Evolutionary conservation across 35 echinoderm and acorn worm genomes (phyloP), one percentile per base, ranked within the genome.

Genomic region (Ophioderma brevispina): DNA sequence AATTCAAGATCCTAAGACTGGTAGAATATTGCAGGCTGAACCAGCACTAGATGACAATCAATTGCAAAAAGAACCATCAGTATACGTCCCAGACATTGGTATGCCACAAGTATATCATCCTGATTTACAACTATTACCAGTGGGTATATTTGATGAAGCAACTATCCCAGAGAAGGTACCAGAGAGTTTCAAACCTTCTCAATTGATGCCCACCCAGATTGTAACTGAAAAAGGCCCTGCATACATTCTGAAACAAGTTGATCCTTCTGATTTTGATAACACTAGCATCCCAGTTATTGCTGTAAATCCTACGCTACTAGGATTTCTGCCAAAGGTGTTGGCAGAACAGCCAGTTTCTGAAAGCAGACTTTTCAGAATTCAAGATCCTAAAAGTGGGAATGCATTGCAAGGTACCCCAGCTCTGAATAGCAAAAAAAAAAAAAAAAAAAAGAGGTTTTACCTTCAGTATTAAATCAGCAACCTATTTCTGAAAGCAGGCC

Each of bases 321-420:
- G 50, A 33, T 32, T 37, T 52, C 50, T 81, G 41, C 84, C 84
- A 23, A 31, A 39, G 23, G 38, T 85, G 25, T 79, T 37, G 33
- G 42, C 18, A 92, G 40, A 31, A 37, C 55, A 37, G 46, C 84
- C 33, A 25, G 52, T 85, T 33, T 37, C 8, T n/a, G 43, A 56
- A 21, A 1, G 33, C 80, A 55, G 41, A 35, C 91, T 85, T 55
- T 19, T 92, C 15, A 36, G 31, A 19, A 75, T 92, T 0, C 75
- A 76, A 33, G 91, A 92, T 82, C 91, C 91, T n/a, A 88, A 75
- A 33, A 87, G 78, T 81, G 91, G 91, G 13, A 75, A 92, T 13
- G 39, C 39, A 10, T 55, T 91, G 81, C 32, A 50, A 39, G 90
- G 75, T 40, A 75, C 36, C 75, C 90, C 90, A 85, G 82, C 90